phyloP scores from a whole-genome alignment of 2,797 vertebrate species.

The Gymnoscopelus microlampas region DNA sequence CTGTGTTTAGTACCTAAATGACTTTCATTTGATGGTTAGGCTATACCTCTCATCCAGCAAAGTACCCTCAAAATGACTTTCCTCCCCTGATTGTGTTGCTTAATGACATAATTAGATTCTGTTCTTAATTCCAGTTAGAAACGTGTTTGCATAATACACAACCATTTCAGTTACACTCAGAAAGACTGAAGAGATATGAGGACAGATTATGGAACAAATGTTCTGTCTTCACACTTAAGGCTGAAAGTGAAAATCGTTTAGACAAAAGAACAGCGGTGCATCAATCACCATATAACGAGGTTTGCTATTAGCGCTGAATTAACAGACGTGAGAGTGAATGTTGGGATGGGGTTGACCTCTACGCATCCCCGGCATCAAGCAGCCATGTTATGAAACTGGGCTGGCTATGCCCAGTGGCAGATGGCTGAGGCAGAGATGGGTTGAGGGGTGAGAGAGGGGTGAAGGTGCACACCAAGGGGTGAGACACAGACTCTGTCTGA shows the following conservation, averaged over 20 bases:
- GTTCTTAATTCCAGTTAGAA: too few relatives aligned
- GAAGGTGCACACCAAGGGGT: background rate
- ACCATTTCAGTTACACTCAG: too few relatives aligned
- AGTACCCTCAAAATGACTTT: background rate
- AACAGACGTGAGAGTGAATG: conserved; percentile 31
- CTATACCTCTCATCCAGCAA: conserved; percentile 29
- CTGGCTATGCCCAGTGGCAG: conserved; percentile 34
- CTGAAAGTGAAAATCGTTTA: conserved; percentile 30
- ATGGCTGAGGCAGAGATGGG: conserved; percentile 44
- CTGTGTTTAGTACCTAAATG: conserved; percentile 6
- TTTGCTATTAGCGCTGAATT: conserved; percentile 44
- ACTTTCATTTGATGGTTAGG: conserved; percentile 6
- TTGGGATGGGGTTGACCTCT: conserved; percentile 36
- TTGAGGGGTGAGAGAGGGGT: conserved; percentile 16
- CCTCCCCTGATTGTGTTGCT: background rate
- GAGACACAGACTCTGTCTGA: conserved; percentile 35
- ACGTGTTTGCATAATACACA: too few relatives aligned
- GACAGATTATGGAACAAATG: too few relatives aligned
- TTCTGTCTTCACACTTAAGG: too few relatives aligned
- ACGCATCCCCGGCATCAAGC: conserved; percentile 6
- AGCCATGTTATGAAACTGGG: conserved; percentile 28
- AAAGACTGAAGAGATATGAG: too few relatives aligned
- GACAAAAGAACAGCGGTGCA: background rate
- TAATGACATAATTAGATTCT: background rate
- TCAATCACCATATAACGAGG: conserved; percentile 31